Base-by-base conservation (phyloP, 2,797 vertebrate genomes). In the Merluccius polli region DNA sequence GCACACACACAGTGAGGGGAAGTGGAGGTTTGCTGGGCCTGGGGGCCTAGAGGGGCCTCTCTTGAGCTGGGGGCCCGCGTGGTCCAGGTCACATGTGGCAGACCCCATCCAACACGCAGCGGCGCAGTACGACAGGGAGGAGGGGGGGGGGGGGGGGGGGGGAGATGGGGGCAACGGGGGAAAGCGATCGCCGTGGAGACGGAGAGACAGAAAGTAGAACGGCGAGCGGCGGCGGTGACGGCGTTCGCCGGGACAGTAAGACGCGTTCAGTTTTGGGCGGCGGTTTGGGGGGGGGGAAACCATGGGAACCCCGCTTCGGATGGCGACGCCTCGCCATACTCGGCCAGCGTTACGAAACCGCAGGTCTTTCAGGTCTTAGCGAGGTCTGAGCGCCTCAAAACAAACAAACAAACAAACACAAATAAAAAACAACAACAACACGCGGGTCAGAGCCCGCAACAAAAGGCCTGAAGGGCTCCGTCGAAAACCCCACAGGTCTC, bases 41-140 rank as follows among this genome's bases (percentile, higher is more conserved):
- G 32, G 80, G 70, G 73, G 32, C 73, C 70, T 59, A 10, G 33
- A 44, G 31, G 9, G 48, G 59, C 36, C 35, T 21, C 73, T 72
- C 77, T 52, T 65, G 77, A 30, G 81, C 79, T 33, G 73, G 71
- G 33, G 78, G 33, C 72, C 81, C 83, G 86, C 74, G 35, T 83
- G 80, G 84, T 84, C 7, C 71, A 71, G 84, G 83, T 89, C 87
- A 87, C 86, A 87, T 88, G 77, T 67, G 83, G 76, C 79, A 74
- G 80, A 82, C 79, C 77, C 79, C 84, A 87, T 52, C 81, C 75
- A 88, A 80, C 83, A 85, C 71, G 52, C 79, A 80, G 81, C 80
- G 27, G 82, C 80, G 29, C 68, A 69, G 65, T 41, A 41, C 31
- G 68, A 75, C 29, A 15, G 31, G 16, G 70, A 18, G 31, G 41